These are phyloP conservation scores for Acomys russatus DNA, from an alignment of 2,797 vertebrate genomes.

Conservation along the genomic window DNA sequence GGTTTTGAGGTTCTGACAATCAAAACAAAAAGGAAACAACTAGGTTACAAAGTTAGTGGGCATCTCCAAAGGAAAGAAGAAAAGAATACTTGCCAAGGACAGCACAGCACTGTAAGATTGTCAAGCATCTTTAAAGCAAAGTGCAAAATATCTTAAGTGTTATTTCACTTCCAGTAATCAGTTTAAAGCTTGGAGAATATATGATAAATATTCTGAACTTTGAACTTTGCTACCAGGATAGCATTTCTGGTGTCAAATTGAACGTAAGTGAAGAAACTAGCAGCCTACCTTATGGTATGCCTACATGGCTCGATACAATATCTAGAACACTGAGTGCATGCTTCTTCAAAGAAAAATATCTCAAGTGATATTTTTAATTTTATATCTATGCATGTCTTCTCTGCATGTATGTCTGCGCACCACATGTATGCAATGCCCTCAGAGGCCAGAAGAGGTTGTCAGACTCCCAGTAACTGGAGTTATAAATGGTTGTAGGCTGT, in stretches of 20 bases:
- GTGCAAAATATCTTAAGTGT: neutral
- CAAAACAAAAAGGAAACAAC: neutral
- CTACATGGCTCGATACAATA: neutral
- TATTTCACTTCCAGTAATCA: slow-evolving; percentile 29
- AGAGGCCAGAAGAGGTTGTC: neutral
- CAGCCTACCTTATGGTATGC: neutral
- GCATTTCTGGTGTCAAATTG: neutral
- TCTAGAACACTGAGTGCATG: neutral
- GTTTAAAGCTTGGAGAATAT: neutral
- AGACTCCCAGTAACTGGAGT: neutral
- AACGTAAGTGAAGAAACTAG: slow-evolving; percentile 33
- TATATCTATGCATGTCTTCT: neutral
- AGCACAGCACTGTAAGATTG: neutral
- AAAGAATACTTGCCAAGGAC: neutral
- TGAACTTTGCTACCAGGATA: neutral
- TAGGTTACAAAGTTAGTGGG: neutral
- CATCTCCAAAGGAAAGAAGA: neutral
- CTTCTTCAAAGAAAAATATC: slow-evolving; percentile 29
- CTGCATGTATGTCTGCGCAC: neutral
- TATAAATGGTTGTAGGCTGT: neutral
- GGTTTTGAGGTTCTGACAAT: slow-evolving; percentile 27
- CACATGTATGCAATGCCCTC: neutral
- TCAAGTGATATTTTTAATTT: neutral
- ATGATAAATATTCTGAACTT: neutral
- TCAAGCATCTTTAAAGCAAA: slow-evolving; percentile 43